Percentiles rank a stretch among this genome's conserved stretches.
phyloP scores from a whole-genome alignment of 37 sponge, comb jelly and placozoan species.

The Tethya wilhelma region DNA sequence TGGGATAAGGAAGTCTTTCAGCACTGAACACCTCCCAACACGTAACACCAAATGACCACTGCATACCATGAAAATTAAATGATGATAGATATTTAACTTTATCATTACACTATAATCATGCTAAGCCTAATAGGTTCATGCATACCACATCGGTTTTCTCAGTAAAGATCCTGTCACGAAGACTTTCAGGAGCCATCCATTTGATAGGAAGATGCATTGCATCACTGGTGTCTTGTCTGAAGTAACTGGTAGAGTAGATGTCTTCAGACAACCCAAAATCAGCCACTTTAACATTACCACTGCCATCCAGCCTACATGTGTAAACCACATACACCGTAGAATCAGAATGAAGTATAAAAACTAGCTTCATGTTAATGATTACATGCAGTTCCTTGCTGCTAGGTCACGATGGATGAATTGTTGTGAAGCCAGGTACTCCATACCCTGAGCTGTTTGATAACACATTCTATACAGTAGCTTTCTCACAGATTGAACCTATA shows the following conservation, averaged over 20 bases:
- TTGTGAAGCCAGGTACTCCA: constrained; percentile 69
- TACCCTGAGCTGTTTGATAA: constrained; percentile 73
- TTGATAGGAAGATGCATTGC: constrained; percentile 80
- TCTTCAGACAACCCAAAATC: constrained; percentile 88
- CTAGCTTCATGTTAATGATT: constrained; percentile 76
- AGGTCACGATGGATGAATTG: constrained; percentile 88
- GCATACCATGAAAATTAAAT: no score
- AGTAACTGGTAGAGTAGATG: constrained; percentile 81
- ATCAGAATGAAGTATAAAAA: constrained; percentile 83
- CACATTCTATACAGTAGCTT: constrained; percentile 68
- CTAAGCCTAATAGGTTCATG: no score
- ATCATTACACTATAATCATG: no score
- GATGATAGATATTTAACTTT: no score
- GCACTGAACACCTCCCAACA: no score
- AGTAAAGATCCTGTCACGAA: constrained; percentile 82
- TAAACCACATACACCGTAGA: background rate
- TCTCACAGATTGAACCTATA: constrained; percentile 86
- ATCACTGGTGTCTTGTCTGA: constrained; percentile 81
- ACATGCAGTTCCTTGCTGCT: constrained; percentile 85
- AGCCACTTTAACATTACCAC: constrained; percentile 8
- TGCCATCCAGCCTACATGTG: no score
- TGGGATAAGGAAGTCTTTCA: no score
- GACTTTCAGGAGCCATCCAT: constrained; percentile 92
- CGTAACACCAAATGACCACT: no score
- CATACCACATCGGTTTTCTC: constrained; percentile 80